Conservation (phyloP, 2,797 vertebrate species). For the Paratrypauchen microcephalus region DNA sequence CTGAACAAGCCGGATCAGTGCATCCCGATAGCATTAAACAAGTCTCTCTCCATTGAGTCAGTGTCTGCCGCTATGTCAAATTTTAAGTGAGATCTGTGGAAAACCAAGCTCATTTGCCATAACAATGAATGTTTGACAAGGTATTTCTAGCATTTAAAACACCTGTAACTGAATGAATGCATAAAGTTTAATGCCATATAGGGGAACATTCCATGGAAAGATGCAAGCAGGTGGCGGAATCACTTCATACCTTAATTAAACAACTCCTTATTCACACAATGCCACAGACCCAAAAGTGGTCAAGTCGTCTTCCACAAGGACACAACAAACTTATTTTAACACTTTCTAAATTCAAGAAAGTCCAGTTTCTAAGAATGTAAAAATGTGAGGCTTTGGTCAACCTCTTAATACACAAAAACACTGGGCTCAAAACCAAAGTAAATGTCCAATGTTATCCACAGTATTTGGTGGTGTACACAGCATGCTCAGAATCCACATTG, state of each 20-base stretch:
- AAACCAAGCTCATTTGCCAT: neutral
- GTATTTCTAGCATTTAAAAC: neutral
- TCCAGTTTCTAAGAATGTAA: no score
- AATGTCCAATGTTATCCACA: slow-evolving; percentile 19
- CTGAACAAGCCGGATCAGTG: no score
- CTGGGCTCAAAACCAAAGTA: slow-evolving; percentile 10
- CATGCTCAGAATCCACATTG: neutral
- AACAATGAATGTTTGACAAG: no score
- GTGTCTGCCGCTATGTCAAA: neutral
- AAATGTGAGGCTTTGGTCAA: no score
- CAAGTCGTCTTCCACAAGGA: neutral
- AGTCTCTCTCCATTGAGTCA: neutral
- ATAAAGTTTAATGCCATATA: neutral
- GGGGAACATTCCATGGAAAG: neutral
- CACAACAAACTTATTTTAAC: neutral
- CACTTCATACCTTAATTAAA: no score
- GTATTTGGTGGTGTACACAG: slow-evolving; percentile 18
- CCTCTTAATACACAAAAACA: neutral
- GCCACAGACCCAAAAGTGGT: neutral
- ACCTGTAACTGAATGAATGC: neutral
- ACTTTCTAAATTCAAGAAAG: neutral
- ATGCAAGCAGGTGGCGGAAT: no score
- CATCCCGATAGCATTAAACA: neutral
- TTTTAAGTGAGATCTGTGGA: neutral
- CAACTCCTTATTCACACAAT: neutral